Base-by-base conservation (phyloP, 1,140 invertebrate genomes). In the Macrotrachela quadricornifera region DNA sequence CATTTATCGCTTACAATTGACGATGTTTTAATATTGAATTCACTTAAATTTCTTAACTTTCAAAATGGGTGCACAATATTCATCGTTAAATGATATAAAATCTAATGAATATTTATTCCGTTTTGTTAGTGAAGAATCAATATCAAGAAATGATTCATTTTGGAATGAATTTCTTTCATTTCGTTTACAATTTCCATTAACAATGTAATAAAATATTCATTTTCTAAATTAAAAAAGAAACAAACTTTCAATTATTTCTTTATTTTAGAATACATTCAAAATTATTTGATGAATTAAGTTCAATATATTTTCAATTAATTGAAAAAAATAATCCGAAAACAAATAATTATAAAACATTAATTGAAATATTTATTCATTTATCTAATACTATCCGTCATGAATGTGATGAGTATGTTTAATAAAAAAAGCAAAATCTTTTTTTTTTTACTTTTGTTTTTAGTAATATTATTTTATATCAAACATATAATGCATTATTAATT, bases 101-200 rank as follows among this genome's bases (percentile, higher is more conserved):
- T 75, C 76, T 51, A 94, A 92, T 74, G 78, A 82, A 58, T 78
- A 81, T 62, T 70, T 94, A 36, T 72, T 76, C 50, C 73, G 75
- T 50, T 83, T 94, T 64, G 80, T 81, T 56, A 78, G 82, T 0
- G 76, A 77, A 46, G 78, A 85, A 57, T 64, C 78, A 13, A 82
- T 95, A 60, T 74, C 78, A n/a, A 74, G 77, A 18, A 85, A 87
- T 70, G 83, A 91, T 72, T 78, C 80, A 12, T 92, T 87, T 67
- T 96, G 90, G 90, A 85, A 85, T 64, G 78, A 80, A 57, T 75
- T 95, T 50, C 71, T 96, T 13, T 83, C 87, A 1, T 95, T 88
- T 59, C 84, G 87, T 60, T 81, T 92, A 57, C 76, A 77, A 45
- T 75, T 82, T 53, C 81, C 82, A 6, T 72, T 74, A 42, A 79